Evolutionary conservation across 2,797 vertebrate genomes (phyloP).

Genomic region (Orestias chungarensis): DNA sequence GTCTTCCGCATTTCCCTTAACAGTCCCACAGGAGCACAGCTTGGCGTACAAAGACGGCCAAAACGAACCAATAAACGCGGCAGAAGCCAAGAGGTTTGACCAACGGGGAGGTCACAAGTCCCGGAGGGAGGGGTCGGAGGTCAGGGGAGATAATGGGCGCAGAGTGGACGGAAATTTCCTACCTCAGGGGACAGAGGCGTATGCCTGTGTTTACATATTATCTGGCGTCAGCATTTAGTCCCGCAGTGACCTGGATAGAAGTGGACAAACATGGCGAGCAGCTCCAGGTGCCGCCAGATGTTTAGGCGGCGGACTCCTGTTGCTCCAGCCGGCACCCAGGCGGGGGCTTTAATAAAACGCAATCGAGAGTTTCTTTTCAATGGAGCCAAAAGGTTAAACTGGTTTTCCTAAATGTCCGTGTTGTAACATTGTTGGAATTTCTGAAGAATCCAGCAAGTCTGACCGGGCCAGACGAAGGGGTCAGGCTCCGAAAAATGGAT

Average conservation of each 20-base stretch:
- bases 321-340: conserved; percentile 24
- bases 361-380: not conserved
- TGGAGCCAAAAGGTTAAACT: not conserved
- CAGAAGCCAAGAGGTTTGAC: conserved; percentile 46
- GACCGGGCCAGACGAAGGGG: conserved; percentile 34
- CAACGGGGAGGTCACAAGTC: conserved; percentile 72
- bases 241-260: conserved; percentile 59
- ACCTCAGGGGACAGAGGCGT: conserved; percentile 63
- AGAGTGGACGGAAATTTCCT: conserved; percentile 75
- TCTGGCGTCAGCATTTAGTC: conserved; percentile 75
- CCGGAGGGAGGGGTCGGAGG: conserved; percentile 68
- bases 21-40: conserved; percentile 53
- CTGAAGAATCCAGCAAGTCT: conserved; percentile 22
- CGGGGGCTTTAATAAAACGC: conserved; percentile 16
- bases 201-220: conserved; percentile 66
- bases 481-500: conserved; percentile 38
- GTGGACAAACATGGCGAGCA: conserved; percentile 47
- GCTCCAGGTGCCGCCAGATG: conserved; percentile 46
- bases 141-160: conserved; percentile 73
- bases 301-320: conserved; percentile 18
- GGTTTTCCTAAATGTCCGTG: not conserved
- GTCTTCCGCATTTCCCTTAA: conserved; percentile 29
- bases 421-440: conserved; percentile 39
- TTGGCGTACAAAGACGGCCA: conserved; percentile 62
- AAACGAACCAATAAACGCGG: conserved; percentile 65